These are phyloP conservation scores for Bombus sylvicola DNA, from an alignment of 1,140 invertebrate species.

Conservation along the genomic window DNA sequence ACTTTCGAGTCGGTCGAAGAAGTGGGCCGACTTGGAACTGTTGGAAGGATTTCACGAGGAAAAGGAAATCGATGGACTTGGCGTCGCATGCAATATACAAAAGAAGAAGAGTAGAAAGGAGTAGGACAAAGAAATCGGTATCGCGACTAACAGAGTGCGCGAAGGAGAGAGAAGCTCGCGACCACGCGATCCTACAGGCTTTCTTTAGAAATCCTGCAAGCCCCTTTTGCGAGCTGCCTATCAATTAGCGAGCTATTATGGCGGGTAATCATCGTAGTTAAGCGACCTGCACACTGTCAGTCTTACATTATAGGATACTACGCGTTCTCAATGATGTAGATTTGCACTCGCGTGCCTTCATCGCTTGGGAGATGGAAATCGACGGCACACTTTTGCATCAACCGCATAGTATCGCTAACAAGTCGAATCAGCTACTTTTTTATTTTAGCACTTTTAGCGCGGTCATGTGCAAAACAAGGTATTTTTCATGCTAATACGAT, in stretches of 20 bases:
- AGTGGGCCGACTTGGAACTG: background rate
- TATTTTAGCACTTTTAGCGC: background rate
- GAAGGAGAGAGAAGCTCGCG: slow-evolving; percentile 33
- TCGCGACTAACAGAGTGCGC: slow-evolving; percentile 37
- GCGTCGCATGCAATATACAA: slow-evolving; percentile 9
- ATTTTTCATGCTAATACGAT: background rate
- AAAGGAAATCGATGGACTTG: slow-evolving; percentile 38
- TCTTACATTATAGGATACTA: slow-evolving; percentile 7
- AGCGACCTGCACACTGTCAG: slow-evolving; percentile 40
- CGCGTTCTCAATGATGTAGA: slow-evolving; percentile 4
- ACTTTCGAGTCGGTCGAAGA: slow-evolving; percentile 5
- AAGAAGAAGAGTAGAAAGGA: background rate
- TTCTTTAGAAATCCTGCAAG: slow-evolving; percentile 74
- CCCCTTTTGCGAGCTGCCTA: slow-evolving; percentile 58
- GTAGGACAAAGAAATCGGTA: slow-evolving; percentile 54
- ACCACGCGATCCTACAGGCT: slow-evolving; percentile 52
- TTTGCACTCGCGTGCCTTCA: slow-evolving; percentile 15
- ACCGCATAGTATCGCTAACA: background rate
- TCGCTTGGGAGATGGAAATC: slow-evolving; percentile 28
- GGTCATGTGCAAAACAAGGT: background rate
- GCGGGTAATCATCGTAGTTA: slow-evolving; percentile 68
- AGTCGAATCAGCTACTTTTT: background rate
- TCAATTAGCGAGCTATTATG: slow-evolving; percentile 74
- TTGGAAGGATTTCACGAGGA: slow-evolving; percentile 12
- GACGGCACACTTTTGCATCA: slow-evolving; percentile 27